Evolutionary conservation across 2,797 vertebrate genomes (phyloP).

Genomic region (Helicolenus hilgendorfi): DNA sequence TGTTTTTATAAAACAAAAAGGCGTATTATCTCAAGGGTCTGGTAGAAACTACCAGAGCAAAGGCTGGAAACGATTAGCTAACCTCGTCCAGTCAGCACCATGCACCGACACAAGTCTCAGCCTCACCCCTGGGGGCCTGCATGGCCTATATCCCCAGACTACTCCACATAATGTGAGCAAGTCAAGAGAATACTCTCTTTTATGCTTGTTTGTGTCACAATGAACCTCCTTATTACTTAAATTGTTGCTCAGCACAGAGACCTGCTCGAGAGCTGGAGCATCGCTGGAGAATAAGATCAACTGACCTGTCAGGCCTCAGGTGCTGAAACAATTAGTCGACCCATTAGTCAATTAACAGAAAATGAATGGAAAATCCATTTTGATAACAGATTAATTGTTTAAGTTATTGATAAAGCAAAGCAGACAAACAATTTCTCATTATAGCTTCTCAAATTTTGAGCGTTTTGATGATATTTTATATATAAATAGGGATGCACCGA

Average conservation of each 20-base stretch:
- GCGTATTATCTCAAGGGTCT: conserved; percentile 56
- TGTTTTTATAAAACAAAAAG: conserved; percentile 68
- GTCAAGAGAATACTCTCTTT: conserved; percentile 69
- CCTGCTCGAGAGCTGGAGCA: not conserved
- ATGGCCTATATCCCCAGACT: conserved; percentile 7
- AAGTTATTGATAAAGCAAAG: not conserved
- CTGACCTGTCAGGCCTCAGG: not conserved
- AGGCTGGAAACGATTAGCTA: conserved; percentile 76
- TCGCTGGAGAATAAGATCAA: not conserved
- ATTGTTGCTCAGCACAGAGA: conserved; percentile 15
- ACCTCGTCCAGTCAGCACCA: conserved; percentile 58
- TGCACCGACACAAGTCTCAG: conserved; percentile 55
- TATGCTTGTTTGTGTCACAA: conserved; percentile 67
- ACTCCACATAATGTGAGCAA: conserved; percentile 20
- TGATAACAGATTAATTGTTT: not conserved
- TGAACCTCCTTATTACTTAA: conserved; percentile 55
- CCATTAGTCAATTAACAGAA: not conserved
- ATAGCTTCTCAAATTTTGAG: not conserved
- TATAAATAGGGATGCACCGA: too few species aligned
- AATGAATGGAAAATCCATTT: not conserved
- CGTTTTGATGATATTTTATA: not conserved
- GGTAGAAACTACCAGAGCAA: conserved; percentile 49
- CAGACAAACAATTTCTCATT: not conserved
- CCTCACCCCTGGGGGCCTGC: conserved; percentile 12
- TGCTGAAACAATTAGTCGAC: not conserved